Evolutionary conservation across 2,888 invertebrate species (phyloP).

Genomic region (Anticlea derivata): DNA sequence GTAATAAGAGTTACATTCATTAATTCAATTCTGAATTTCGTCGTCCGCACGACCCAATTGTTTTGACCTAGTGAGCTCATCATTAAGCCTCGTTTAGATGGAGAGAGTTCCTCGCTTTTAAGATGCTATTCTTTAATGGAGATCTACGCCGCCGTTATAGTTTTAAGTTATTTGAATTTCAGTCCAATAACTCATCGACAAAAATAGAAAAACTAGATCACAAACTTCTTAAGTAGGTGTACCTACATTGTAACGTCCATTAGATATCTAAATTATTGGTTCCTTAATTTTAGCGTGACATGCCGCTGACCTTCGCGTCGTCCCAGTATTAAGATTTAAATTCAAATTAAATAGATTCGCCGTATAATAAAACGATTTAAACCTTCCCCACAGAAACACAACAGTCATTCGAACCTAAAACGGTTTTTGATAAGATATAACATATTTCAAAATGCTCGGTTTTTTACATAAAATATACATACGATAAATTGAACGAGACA

Average conservation of each 20-base stretch:
- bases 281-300: conserved; percentile 5
- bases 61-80: not conserved
- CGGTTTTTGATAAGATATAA: conserved; percentile 19
- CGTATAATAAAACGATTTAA: conserved; percentile 22
- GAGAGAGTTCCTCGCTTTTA: too few relatives aligned
- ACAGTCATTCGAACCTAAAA: conserved; percentile 12
- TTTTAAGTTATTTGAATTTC: too few relatives aligned
- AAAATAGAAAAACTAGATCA: conserved; percentile 5
- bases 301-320: not conserved
- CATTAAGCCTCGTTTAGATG: too few relatives aligned
- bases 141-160: too few relatives aligned
- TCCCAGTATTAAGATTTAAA: conserved; percentile 19
- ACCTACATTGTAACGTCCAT: conserved; percentile 5
- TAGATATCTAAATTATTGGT: conserved; percentile 8
- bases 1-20: too few relatives aligned
- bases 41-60: not conserved
- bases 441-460: conserved; percentile 19
- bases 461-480: conserved; percentile 33
- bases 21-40: too few relatives aligned
- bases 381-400: conserved; percentile 9
- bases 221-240: too few relatives aligned
- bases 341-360: conserved; percentile 25
- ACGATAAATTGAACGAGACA: conserved; percentile 21
- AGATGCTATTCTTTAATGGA: too few relatives aligned
- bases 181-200: not conserved